A percentile compares a stretch with the other conserved stretches of the same genome.
Evolutionary conservation across 2,797 vertebrate species (phyloP).

Genomic region (Mormyrus hasselquistii): DNA sequence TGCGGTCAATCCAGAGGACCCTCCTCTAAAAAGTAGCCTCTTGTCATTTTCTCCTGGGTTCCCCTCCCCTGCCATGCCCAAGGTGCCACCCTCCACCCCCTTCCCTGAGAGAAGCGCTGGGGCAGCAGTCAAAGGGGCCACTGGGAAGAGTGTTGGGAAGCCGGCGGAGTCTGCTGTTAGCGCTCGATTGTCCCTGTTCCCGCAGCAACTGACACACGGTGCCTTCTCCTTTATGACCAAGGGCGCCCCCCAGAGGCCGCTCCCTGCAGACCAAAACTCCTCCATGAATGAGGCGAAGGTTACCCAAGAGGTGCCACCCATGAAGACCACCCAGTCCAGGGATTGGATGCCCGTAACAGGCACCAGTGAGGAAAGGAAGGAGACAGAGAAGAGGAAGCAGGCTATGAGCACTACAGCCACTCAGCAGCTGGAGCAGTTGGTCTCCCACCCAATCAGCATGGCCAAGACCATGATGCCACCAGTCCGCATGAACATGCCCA

Average conservation of each 20-base stretch:
- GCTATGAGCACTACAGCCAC: slow-evolving; percentile 34
- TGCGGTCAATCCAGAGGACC: slow-evolving; percentile 26
- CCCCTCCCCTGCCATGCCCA: not conserved
- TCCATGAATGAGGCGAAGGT: slow-evolving; percentile 24
- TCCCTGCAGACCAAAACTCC: slow-evolving; percentile 11
- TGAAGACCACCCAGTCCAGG: slow-evolving; percentile 12
- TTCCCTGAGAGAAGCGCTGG: not conserved
- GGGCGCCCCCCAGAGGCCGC: slow-evolving; percentile 36
- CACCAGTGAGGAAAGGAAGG: slow-evolving; percentile 58
- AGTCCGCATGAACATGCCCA: slow-evolving; percentile 52
- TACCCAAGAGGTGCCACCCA: slow-evolving; percentile 23
- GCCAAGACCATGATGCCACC: slow-evolving; percentile 67
- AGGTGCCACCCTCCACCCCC: not conserved
- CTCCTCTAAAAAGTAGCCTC: slow-evolving; percentile 24
- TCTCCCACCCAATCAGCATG: slow-evolving; percentile 53
- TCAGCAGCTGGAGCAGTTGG: slow-evolving; percentile 27
- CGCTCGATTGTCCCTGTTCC: slow-evolving; percentile 29
- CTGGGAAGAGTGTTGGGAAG: slow-evolving; percentile 25
- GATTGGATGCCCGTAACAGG: slow-evolving; percentile 43
- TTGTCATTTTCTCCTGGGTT: not conserved
- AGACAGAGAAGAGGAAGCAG: slow-evolving; percentile 49
- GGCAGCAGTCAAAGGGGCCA: not conserved
- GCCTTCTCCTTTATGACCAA: not conserved
- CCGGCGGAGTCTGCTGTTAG: slow-evolving; percentile 24
- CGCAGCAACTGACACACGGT: slow-evolving; percentile 44